Base-by-base conservation (phyloP, 2,113 vertebrate genomes). In the Silurus asotus region DNA sequence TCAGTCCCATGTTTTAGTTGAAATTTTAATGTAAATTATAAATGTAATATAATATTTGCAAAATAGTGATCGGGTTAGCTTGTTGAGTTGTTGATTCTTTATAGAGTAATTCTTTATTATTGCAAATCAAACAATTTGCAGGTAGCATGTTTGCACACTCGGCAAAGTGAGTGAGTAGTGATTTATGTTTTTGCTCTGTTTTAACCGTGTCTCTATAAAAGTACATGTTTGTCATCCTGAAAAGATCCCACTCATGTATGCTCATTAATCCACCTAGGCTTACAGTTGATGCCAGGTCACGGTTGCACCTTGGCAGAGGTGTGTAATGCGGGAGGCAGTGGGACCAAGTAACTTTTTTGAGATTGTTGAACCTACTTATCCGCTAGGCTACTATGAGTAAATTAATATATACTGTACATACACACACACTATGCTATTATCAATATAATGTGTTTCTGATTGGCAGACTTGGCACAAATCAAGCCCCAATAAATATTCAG, bases 381-480 rank as follows among this genome's bases (percentile, higher is more conserved):
- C 64, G 25, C 62, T 8, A 64, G 62, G 62, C 23, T 10, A 25
- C 23, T n/a, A 64, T 37, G 13, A 69, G 25, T 69, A 37, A 15
- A 15, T 37, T 5, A 37, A 37, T 37, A 37, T 28, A 67, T 14
- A 67, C 65, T 59, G 25, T 13, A 65, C 15, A 17, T 28, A 70
- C 28, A 69, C 28, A 45, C 67, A 17, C 67, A 37, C 6, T 45
- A 8, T 19, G 49, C 45, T 45, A 7, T 69, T 37, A 59, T 86
- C 51, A 17, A 70, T 65, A 45, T 64, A 49, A 58, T 55, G 69
- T 74, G 56, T 25, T 62, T 84, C 51, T 84, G 78, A 81, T 49
- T 55, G 59, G 5, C 80, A 69, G 37, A 13, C 61, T 59, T 87
- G 86, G 62, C 74, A 87, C 72, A 87, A 59, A 13, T 55, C 51